Conservation (phyloP, 2,113 vertebrate species). For the Heloderma charlesbogerti region DNA sequence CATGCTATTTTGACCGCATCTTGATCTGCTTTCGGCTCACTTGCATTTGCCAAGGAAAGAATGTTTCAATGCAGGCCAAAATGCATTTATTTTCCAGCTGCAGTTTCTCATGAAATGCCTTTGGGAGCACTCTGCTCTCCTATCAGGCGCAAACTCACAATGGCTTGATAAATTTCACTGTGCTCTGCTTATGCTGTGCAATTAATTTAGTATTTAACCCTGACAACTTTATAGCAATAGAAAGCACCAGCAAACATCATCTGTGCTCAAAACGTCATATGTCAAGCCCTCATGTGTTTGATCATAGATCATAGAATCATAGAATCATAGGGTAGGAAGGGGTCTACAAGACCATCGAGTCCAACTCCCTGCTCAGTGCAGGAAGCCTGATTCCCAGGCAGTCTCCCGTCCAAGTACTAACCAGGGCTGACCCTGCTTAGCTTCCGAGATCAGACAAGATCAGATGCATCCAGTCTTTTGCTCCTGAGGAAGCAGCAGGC, state of each 20-base stretch:
- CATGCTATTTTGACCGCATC: conserved; percentile 11
- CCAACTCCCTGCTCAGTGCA: too few species aligned
- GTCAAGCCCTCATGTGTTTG: too few species aligned
- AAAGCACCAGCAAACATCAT: conserved; percentile 57
- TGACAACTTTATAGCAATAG: neutral
- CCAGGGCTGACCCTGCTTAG: too few species aligned
- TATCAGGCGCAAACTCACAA: conserved; percentile 45
- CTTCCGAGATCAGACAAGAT: too few species aligned
- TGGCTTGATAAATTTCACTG: conserved; percentile 59
- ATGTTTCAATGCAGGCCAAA: conserved; percentile 52
- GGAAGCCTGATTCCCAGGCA: too few species aligned
- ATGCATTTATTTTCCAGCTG: conserved; percentile 49
- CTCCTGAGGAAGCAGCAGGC: neutral
- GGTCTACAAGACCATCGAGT: too few species aligned
- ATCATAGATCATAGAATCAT: too few species aligned
- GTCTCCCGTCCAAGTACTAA: too few species aligned
- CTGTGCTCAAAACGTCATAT: neutral
- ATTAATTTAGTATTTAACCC: conserved; percentile 56
- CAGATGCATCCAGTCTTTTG: too few species aligned
- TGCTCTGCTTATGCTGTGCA: conserved; percentile 56
- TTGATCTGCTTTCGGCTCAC: conserved; percentile 50
- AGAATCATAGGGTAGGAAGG: too few species aligned
- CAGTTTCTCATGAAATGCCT: conserved; percentile 58
- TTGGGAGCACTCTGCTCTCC: conserved; percentile 42
- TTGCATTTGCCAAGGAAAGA: conserved; percentile 40